Base-by-base conservation (phyloP, 2,888 invertebrate genomes). In the Cotesia congregata region DNA sequence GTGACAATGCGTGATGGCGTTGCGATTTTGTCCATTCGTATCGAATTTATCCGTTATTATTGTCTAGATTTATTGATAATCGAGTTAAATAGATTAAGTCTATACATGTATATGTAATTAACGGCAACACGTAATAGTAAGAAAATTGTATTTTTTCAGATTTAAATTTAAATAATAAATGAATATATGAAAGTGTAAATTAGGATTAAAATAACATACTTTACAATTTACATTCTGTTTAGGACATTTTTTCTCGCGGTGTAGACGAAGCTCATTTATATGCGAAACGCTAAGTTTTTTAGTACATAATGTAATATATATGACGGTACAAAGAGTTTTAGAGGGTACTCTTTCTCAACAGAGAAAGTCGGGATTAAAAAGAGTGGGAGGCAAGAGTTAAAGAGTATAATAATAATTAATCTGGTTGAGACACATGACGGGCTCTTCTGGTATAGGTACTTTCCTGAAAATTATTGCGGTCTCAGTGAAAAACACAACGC, bases 11-110 rank as follows among this genome's bases (percentile, higher is more conserved):
- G 72, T 73, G n/a, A 65, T 67, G 7, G 59, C 59, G 67, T 38
- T 73, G 73, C 7, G n/a, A 73, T 20, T 70, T 59, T 70, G 68
- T 50, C 59, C 59, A 75, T 75, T 75, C 70, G 70, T 70, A 71
- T 75, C 75, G 75, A 75, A 75, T 75, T 75, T 50, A 75, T 75
- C 20, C 50, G 50, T 50, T 12, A 50, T 50, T 50, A 50, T 12
- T 50, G 50, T 9, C 50, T 50, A 50, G 9, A 12, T 50, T 50
- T 50, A 15, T 15, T 68, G 61, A 15, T 62, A 41, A 40, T 68
- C 41, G 17, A 20, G 40, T 68, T 68, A 39, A 30, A 30, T 30
- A 30, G 30, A 30, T 30, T 30, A 17, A 17, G 30, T 30, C 30
- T 30, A 3, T 30, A 3, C 2, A 3, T 30, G 30, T 30, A 3